These are phyloP conservation scores for Microctenopoma stevenorrisi DNA, from an alignment of 2,797 vertebrate genomes.

Conservation along the genomic window DNA sequence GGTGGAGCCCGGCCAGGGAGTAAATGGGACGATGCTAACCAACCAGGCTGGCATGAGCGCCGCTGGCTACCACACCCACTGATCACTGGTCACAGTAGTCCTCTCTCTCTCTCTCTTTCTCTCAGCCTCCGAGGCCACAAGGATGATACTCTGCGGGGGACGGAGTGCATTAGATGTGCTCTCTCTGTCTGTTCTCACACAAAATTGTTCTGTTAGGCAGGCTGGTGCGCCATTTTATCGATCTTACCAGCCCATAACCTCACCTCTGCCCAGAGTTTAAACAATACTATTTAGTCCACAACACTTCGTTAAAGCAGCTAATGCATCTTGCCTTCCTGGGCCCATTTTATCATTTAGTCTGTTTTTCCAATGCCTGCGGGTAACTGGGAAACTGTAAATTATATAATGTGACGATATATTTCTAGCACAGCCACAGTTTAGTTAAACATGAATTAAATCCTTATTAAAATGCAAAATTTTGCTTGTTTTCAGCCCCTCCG, in stretches of 20 bases:
- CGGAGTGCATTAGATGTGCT: conserved; percentile 59
- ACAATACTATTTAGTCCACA: conserved; percentile 44
- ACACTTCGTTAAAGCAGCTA: conserved; percentile 60
- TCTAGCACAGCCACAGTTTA: conserved; percentile 57
- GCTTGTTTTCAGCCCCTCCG: conserved; percentile 55
- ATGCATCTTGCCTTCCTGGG: conserved; percentile 66
- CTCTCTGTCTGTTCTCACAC: conserved; percentile 63
- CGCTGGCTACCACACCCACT: conserved; percentile 93
- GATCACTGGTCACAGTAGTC: conserved; percentile 69
- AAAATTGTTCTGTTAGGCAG: conserved; percentile 63
- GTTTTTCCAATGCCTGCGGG: conserved; percentile 62
- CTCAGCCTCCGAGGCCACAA: conserved; percentile 56
- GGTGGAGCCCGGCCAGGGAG: conserved; percentile 88
- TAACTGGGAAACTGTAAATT: conserved; percentile 66
- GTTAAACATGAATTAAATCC: conserved; percentile 41
- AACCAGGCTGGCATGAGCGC: conserved; percentile 91
- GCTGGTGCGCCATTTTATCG: conserved; percentile 65
- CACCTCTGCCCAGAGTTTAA: conserved; percentile 71
- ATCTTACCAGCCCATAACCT: conserved; percentile 56
- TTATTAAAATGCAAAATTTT: conserved; percentile 34
- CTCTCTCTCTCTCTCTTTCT: conserved; percentile 14
- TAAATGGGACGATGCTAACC: conserved; percentile 91
- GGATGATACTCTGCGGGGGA: conserved; percentile 65
- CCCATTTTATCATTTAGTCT: conserved; percentile 69
- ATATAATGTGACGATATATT: conserved; percentile 40